Base-by-base conservation (phyloP, 2,797 vertebrate genomes). In the Botia kubotai region DNA sequence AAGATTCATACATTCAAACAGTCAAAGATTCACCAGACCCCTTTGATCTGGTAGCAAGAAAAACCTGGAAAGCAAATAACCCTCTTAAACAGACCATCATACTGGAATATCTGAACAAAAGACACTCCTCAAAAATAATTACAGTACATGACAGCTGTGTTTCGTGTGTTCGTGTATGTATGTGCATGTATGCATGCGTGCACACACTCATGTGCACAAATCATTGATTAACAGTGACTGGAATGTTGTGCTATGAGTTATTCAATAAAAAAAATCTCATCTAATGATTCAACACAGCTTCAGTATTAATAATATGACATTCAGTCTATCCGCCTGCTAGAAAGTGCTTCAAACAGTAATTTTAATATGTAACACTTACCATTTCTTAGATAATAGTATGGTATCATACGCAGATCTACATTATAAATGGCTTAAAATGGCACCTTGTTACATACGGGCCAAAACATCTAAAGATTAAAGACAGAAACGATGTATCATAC, bases 261-360 rank as follows among this genome's bases (percentile, higher is more conserved):
- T 77, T 85, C 70, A 87, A 82, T 83, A 63, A 81, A 68, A 26
- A 69, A 60, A 60, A 29, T 26, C 48, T 63, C 46, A 48, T 11
- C 43, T 46, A 76, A 77, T 80, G 29, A 82, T 65, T 85, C 23
- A 77, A 85, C 79, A 82, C 43, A 11, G 79, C 83, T 82, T 82
- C 79, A 80, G 77, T 82, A 74, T 83, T 77, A 79, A 79, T 82
- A 78, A 78, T 83, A 85, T 73, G 17, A 46, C 79, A 82, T 85
- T 79, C 83, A 81, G 81, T 83, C 86, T 82, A 87, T 83, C 83
- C 82, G 50, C 76, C 82, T 60, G 46, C 65, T 77, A 85, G 63
- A 87, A 85, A 87, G 86, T 87, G 86, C 86, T 87, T 87, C 66
- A 83, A 77, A 85, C 83, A 85, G 43, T 87, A 72, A 80, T 79